phyloP scores from a whole-genome alignment of 2,888 invertebrate species.

The Hipparchia sbordonii region DNA sequence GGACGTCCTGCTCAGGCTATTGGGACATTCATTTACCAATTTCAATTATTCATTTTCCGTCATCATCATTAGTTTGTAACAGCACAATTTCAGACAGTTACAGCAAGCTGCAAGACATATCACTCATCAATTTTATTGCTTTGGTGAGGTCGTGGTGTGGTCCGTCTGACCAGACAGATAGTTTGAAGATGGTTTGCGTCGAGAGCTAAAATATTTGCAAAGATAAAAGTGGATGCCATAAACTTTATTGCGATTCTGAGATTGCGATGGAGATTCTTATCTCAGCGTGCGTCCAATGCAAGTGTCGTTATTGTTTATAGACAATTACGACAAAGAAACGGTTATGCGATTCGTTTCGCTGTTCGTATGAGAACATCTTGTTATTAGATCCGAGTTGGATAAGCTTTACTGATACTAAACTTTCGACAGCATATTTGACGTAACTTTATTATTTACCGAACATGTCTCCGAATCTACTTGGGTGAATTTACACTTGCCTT shows the following conservation, averaged over 20 bases:
- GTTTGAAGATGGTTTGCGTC: neutral
- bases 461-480: too few relatives aligned
- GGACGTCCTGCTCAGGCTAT: too few relatives aligned
- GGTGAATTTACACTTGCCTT: too few relatives aligned
- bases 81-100: too few relatives aligned
- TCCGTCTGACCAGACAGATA: neutral
- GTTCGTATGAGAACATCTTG: neutral
- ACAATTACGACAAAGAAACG: slow-evolving; percentile 3
- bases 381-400: neutral
- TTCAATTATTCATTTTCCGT: too few relatives aligned
- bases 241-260: slow-evolving; percentile 16
- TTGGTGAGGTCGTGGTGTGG: neutral
- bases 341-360: neutral
- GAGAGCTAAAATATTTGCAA: slow-evolving; percentile 18
- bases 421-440: too few relatives aligned
- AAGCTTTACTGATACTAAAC: too few relatives aligned
- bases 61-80: too few relatives aligned
- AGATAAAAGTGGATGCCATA: slow-evolving; percentile 21
- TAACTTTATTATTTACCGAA: too few relatives aligned
- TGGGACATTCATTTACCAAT: too few relatives aligned
- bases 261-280: slow-evolving; percentile 16
- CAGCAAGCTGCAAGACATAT: too few relatives aligned
- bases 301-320: slow-evolving; percentile 1
- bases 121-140: too few relatives aligned
- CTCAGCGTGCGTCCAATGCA: slow-evolving; percentile 8